Percentiles rank a stretch among this genome's conserved stretches.
Evolutionary conservation across 1,140 invertebrate genomes (phyloP).

Genomic region (Procambarus virginalis): DNA sequence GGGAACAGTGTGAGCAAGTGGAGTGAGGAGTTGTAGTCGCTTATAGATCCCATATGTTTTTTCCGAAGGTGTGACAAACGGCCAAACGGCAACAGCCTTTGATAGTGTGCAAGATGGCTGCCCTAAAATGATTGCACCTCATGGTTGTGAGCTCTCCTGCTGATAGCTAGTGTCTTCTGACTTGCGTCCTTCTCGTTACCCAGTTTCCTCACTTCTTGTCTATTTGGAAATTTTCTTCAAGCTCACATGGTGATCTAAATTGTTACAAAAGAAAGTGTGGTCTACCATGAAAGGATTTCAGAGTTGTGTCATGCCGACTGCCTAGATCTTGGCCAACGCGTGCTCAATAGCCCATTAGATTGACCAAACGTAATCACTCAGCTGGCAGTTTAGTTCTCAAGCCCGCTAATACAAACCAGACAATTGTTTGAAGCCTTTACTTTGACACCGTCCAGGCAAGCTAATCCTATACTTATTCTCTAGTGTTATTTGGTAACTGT

Average conservation of each 20-base stretch:
- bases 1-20: constrained; percentile 15
- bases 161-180: not conserved
- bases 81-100: constrained; percentile 24
- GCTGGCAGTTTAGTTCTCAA: not conserved
- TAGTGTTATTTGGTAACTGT: not conserved
- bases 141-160: constrained; percentile 41
- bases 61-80: constrained; percentile 27
- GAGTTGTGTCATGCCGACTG: no score
- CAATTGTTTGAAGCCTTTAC: not conserved
- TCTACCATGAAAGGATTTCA: not conserved
- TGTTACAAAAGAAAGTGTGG: not conserved
- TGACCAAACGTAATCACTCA: no score
- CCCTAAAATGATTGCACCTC: constrained; percentile 12
- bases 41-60: constrained; percentile 35
- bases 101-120: constrained; percentile 26
- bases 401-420: not conserved
- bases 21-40: constrained; percentile 21
- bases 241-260: not conserved
- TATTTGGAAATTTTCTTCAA: not conserved
- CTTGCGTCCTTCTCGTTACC: not conserved
- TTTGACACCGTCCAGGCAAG: not conserved
- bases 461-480: no score
- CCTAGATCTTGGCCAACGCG: no score
- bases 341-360: no score
- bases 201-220: not conserved